Base-by-base conservation (phyloP, 2,113 vertebrate species). In the Ovis canadensis region DNA sequence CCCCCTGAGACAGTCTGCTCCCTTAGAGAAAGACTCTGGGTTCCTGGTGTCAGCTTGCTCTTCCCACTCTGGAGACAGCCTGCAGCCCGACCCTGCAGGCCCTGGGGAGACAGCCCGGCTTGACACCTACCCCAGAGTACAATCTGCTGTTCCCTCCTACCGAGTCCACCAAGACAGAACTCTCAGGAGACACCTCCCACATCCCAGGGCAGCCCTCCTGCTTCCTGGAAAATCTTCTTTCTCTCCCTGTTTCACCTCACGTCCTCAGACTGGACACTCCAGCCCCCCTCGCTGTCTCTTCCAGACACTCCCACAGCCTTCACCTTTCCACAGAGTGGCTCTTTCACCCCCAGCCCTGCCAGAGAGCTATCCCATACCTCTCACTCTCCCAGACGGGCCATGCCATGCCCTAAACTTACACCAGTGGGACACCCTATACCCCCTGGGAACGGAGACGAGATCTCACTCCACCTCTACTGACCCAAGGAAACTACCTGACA, bases 231-330 rank as follows among this genome's bases (percentile, higher is more conserved):
- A 36, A 9, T 9, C 71, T 1, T 80, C 71, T 1, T 80, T 71
- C 33, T 40, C 54, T 19, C 1, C 9, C 14, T 16, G 21, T 48
- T 71, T 71, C 48, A 4, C 29, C n/a, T 55, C 16, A 0, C 1
- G 0, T 9, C 2, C 16, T 67, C 67, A 21, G 17, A 8, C 5
- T 21, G 40, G 13, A 40, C 14, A 2, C 33, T 19, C 27, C 31
- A 31, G 6, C 48, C 52, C 59, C 10, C 43, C 55, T 59, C 27
- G 0, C 25, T 33, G 67, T 36, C 59, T 62, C 55, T 12, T 31
- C 3, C 45, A 29, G 50, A 29, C 43, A 57, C 19, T 10, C 16
- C 45, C 48, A 23, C 27, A 15, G 11, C 16, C 31, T 36, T 50
- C 33, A 4, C 60, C 27, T 40, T n/a, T 71, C 43, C 31, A 6